Evolutionary conservation across 1,140 invertebrate genomes (phyloP), one percentile per base, ranked within the genome.

Genomic region (Myzus persicae): DNA sequence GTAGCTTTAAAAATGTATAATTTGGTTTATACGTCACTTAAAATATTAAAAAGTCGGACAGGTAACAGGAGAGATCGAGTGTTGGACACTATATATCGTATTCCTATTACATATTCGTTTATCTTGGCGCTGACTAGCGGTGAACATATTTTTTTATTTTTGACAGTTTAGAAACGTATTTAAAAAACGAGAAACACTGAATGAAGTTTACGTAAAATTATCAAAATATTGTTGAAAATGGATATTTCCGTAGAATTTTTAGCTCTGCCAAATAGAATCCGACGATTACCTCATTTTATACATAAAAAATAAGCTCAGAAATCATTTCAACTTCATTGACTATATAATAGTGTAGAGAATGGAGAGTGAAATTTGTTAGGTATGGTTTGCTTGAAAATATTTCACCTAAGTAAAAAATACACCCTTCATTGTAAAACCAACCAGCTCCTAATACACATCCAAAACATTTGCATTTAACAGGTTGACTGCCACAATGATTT

Each of bases 1-100:
- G 59, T 76, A 76, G 59, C 59, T 76, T 76, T n/a, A n/a, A 76
- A 76, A 76, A 76, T 76, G 4, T n/a, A 76, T 76, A 76, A 76
- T 76, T 76, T n/a, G 59, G 59, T 76, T 76, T 76, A 76, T 76
- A 76, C 31, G n/a, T 6, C 59, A 76, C 59, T 76, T 76, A 76
- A 76, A 76, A n/a, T n/a, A n/a, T n/a, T 76, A 18, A 76, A 76
- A 76, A 76, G n/a, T 76, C 31, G 14, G 31, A 76, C 59, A 76
- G 31, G 59, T 67, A 67, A 67, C 18, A 76, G 5, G 31, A n/a
- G 14, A 76, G 31, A 76, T 76, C n/a, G n/a, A 14, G n/a, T 76
- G 11, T 76, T n/a, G 14, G 59, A 76, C 14, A 76, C n/a, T 76
- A n/a, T 76, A n/a, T 76, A 76, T 36, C 31, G n/a, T 76, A 24